These are phyloP conservation scores for Todus mexicanus DNA, from an alignment of 2,797 vertebrate genomes.

Conservation along the genomic window DNA sequence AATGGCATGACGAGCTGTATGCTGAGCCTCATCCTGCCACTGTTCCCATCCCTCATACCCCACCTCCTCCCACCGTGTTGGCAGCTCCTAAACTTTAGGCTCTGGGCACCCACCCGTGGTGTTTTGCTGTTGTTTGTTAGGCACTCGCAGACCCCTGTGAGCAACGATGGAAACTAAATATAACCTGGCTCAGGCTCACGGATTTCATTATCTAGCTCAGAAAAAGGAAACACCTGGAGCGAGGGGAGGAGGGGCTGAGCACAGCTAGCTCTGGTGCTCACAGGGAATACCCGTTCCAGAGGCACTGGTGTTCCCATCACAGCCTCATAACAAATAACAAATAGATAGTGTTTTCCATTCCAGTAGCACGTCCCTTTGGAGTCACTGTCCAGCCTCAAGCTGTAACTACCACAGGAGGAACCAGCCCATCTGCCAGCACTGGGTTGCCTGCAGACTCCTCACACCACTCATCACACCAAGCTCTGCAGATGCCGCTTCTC, in stretches of 20 bases:
- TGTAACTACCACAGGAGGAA: background rate
- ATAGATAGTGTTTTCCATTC: background rate
- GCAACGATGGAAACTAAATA: slow-evolving; percentile 20
- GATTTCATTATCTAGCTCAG: slow-evolving; percentile 36
- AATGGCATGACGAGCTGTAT: background rate
- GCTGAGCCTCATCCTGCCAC: background rate
- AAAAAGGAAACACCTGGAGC: slow-evolving; percentile 67
- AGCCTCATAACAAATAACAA: background rate
- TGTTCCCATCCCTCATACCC: background rate
- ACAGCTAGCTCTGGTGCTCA: background rate
- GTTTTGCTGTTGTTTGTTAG: background rate
- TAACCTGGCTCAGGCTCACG: background rate
- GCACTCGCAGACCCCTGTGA: background rate
- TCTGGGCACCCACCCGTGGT: background rate
- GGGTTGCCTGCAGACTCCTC: background rate
- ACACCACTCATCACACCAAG: fast-evolving
- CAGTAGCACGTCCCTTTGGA: fast-evolving
- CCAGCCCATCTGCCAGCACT: background rate
- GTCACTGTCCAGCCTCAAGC: background rate
- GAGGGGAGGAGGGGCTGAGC: slow-evolving; percentile 2
- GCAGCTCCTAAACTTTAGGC: background rate
- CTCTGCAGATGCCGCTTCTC: background rate
- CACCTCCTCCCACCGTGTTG: background rate
- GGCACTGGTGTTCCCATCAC: background rate
- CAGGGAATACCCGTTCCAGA: background rate